Percentiles rank a stretch among this genome's conserved stretches.
Conservation (phyloP, 2,888 invertebrate species). For the Maniola hyperantus region DNA sequence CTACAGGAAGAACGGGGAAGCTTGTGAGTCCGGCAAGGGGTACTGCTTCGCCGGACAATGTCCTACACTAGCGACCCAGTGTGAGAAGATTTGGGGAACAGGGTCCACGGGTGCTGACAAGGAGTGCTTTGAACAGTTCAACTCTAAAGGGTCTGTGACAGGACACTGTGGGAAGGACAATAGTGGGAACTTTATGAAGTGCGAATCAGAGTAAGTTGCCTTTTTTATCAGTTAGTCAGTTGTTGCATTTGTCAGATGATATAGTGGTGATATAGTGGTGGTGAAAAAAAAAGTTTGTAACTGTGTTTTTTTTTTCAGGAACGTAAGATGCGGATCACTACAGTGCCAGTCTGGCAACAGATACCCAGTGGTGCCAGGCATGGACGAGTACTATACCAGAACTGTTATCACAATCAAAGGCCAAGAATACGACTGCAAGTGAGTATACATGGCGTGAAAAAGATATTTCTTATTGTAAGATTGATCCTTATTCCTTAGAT, state of each 20-base stretch:
- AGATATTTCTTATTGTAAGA: too few species aligned
- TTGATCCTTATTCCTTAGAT: too few species aligned
- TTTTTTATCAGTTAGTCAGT: constrained; percentile 6
- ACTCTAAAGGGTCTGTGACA: constrained; percentile 96
- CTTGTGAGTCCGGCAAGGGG: constrained; percentile 88
- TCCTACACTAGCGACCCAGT: constrained; percentile 93
- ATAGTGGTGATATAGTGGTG: too few species aligned
- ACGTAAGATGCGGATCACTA: constrained; percentile 96
- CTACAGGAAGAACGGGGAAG: constrained; percentile 95
- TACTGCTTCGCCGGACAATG: constrained; percentile 97
- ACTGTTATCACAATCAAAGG: constrained; percentile 95
- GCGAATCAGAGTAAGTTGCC: constrained; percentile 89
- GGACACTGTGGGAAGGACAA: constrained; percentile 96
- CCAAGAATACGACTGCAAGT: constrained; percentile 98
- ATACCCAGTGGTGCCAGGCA: constrained; percentile 89
- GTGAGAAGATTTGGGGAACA: constrained; percentile 96
- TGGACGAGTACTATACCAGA: constrained; percentile 92
- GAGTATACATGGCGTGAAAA: too few species aligned
- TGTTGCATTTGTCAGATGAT: too few species aligned
- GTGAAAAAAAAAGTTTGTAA: too few species aligned
- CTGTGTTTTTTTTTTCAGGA: constrained; percentile 75
- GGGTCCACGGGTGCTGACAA: constrained; percentile 91
- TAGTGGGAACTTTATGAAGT: constrained; percentile 91
- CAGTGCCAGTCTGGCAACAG: constrained; percentile 96
- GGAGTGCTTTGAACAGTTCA: constrained; percentile 97